A percentile compares a stretch with the other conserved stretches of the same genome.
Conservation (phyloP, 2,113 vertebrate species). For the Anseranas semipalmata region DNA sequence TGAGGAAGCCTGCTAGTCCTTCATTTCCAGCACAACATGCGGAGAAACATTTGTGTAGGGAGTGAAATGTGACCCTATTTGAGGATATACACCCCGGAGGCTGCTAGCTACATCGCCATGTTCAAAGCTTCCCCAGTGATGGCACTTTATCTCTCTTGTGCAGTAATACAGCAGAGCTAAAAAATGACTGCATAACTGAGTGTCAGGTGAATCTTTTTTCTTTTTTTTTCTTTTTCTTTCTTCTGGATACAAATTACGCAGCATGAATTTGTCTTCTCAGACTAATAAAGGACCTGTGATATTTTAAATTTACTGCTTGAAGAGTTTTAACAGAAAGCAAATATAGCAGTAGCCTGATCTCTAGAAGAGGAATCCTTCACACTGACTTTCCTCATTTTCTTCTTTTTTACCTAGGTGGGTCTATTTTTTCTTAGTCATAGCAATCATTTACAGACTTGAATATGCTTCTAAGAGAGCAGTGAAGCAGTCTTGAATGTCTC, state of each 20-base stretch:
- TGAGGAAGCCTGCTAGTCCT: neutral
- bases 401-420: neutral
- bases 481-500: neutral
- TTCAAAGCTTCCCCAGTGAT: neutral
- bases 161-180: constrained; percentile 9
- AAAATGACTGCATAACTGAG: neutral
- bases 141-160: constrained; percentile 28
- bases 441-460: neutral
- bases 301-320: constrained; percentile 22
- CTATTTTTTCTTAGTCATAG: neutral
- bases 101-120: neutral
- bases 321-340: constrained; percentile 5
- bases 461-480: neutral
- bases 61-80: neutral
- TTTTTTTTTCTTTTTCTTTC: neutral
- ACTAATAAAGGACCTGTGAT: neutral
- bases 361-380: neutral
- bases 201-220: neutral
- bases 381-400: neutral
- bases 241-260: constrained; percentile 17
- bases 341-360: neutral
- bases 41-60: neutral
- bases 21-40: neutral
- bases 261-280: neutral
- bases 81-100: neutral